Conservation (phyloP, 2,113 vertebrate species). For the Lagopus leucura region DNA sequence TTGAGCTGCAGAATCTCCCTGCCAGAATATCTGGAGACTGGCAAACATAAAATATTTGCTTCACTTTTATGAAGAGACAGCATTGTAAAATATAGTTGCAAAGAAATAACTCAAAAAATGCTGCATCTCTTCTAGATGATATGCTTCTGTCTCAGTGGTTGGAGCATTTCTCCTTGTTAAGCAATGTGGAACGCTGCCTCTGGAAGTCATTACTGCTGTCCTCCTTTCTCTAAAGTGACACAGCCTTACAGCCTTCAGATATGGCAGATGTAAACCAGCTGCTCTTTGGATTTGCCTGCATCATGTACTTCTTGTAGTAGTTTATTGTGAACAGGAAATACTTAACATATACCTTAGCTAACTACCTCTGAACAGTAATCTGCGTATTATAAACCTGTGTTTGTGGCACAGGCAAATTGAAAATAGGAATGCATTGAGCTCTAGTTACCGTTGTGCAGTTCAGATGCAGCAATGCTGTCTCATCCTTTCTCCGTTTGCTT, state of each 20-base stretch:
- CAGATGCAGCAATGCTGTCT: not conserved
- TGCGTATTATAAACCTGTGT: not conserved
- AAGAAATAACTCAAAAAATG: not conserved
- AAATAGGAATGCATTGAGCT: not conserved
- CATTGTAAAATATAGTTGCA: not conserved
- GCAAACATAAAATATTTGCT: not conserved
- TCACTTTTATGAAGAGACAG: not conserved
- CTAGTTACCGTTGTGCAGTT: fast-evolving
- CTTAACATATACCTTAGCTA: not conserved
- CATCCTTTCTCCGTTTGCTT: not conserved
- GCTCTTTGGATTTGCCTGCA: not conserved
- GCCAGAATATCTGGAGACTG: not conserved
- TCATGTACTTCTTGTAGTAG: not conserved
- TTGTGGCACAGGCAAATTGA: not conserved
- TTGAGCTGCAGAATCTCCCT: not conserved
- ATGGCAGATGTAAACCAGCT: slow-evolving; percentile 13
- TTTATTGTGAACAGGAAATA: not conserved
- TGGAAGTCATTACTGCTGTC: not conserved
- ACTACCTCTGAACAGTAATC: not conserved
- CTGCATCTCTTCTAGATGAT: not conserved
- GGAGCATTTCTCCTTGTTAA: not conserved
- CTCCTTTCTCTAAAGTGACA: not conserved
- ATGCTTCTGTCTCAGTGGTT: not conserved
- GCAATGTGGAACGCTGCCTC: not conserved
- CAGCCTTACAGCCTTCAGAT: not conserved